Conservation (phyloP, 2,888 invertebrate genomes). For the Epinotia brunnichana region DNA sequence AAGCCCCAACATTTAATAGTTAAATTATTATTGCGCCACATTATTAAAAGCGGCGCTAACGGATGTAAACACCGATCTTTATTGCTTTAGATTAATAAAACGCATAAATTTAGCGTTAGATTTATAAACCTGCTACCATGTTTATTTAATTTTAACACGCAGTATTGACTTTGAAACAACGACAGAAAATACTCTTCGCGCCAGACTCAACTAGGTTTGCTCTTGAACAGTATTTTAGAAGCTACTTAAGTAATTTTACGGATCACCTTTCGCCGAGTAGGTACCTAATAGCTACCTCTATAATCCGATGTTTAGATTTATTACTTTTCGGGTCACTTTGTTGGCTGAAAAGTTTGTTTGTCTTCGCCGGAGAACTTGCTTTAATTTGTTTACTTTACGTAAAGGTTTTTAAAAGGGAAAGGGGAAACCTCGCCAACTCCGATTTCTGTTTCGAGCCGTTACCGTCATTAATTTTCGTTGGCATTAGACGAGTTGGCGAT, state of each 20-base stretch:
- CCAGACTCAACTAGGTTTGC: not conserved
- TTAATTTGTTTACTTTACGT: not conserved
- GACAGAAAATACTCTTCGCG: not conserved
- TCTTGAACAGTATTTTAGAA: slow-evolving; percentile 7
- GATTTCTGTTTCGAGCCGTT: not conserved
- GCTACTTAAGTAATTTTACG: slow-evolving; percentile 9
- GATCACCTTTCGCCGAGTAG: not conserved
- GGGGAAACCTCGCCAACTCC: not conserved
- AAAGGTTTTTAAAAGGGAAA: not conserved
- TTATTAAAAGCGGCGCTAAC: slow-evolving; percentile 8
- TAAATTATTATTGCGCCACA: not conserved
- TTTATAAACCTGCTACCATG: not conserved
- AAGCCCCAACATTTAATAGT: not conserved
- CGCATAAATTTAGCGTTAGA: slow-evolving; percentile 14
- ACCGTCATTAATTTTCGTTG: not conserved
- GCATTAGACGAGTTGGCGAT: not conserved
- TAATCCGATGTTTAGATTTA: slow-evolving; percentile 8
- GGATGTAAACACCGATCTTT: slow-evolving; percentile 11
- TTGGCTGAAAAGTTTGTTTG: not conserved
- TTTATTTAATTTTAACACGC: slow-evolving; percentile 17
- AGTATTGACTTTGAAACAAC: slow-evolving; percentile 17
- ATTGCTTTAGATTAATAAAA: slow-evolving; percentile 20
- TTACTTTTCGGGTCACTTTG: not conserved
- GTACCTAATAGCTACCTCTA: not conserved
- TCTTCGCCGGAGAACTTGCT: not conserved